Conservation (phyloP, 2,113 vertebrate genomes). For the Aspidoscelis tigris region DNA sequence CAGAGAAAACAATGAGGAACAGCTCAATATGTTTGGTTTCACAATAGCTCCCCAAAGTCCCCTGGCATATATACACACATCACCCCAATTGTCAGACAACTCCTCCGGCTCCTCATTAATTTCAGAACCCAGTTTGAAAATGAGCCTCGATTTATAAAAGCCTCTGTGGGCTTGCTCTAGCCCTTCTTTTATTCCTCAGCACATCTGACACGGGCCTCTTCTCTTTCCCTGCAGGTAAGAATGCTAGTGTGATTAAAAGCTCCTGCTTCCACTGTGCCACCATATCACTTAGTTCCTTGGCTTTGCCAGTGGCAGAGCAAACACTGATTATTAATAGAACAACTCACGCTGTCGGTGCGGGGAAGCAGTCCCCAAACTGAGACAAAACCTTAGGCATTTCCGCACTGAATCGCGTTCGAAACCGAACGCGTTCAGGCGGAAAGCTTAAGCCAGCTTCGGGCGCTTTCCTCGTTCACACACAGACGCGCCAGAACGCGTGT, state of each 20-base stretch:
- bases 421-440: no score
- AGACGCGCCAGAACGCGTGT: no score
- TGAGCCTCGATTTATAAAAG: slow-evolving; percentile 65
- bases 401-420: no score
- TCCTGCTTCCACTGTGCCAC: slow-evolving; percentile 67
- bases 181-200: slow-evolving; percentile 52
- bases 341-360: slow-evolving; percentile 42
- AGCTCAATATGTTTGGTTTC: slow-evolving; percentile 49
- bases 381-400: no score
- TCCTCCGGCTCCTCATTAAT: slow-evolving; percentile 67
- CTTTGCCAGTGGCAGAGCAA: slow-evolving; percentile 69
- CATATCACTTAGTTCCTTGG: slow-evolving; percentile 65
- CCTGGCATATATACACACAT: slow-evolving; percentile 52
- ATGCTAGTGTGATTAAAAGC: slow-evolving; percentile 73
- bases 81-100: slow-evolving; percentile 57
- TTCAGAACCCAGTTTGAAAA: slow-evolving; percentile 61
- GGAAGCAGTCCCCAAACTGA: slow-evolving; percentile 58
- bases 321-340: slow-evolving; percentile 70
- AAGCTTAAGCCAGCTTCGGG: no score
- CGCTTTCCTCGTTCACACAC: no score
- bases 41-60: slow-evolving; percentile 57
- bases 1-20: slow-evolving; percentile 60
- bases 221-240: slow-evolving; percentile 70
- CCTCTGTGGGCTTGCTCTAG: slow-evolving; percentile 56
- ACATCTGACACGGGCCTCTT: slow-evolving; percentile 55